Evolutionary conservation across 2,888 invertebrate species (phyloP), one percentile per base, ranked within the genome.

Genomic region (Megalurothrips usitatus): DNA sequence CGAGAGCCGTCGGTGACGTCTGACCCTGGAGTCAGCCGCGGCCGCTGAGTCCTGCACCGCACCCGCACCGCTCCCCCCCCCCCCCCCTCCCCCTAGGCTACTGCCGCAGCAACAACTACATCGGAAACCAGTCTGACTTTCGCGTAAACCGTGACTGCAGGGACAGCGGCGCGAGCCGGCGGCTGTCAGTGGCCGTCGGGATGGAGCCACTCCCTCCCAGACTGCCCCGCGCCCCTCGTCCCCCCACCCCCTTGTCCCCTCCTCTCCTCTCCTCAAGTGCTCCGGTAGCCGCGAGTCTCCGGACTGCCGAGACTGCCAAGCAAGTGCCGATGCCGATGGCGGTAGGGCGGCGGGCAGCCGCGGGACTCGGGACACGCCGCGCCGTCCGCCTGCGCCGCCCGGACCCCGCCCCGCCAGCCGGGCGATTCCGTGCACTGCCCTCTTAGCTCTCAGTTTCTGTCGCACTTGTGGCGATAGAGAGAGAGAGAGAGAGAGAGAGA

Each of bases 61-160:
- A 43, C 34, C 34, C 2, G 3, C 34, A 43, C 34, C 34, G 6
- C 34, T 43, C 34, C 34, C 34, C 3, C 34, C 34, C 3, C 34
- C 34, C 2, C 34, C 34, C n/a, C n/a, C n/a, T n/a, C n/a, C n/a
- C n/a, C n/a, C n/a, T n/a, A n/a, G n/a, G n/a, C 34, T 6, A 43
- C 34, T 6, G 34, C 34, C 2, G 34, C 34, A 43, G 34, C 34
- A 43, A 43, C 34, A 43, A 43, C 68, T 8, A 23, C 68, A 75
- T n/a, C 68, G 68, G 68, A 75, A 58, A 75, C 68, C 68, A 11
- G 68, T 75, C 68, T 75, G 68, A 75, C 68, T 75, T 75, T 75
- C 68, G 68, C 68, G 68, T 75, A 23, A 75, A 75, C 68, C 68
- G 68, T 75, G 68, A 75, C 68, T 43, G 34, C 34, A 75, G 68